A percentile compares a stretch with the other conserved stretches of the same genome.
Evolutionary conservation across 2,113 vertebrate genomes (phyloP).

Genomic region (Oreochromis niloticus): DNA sequence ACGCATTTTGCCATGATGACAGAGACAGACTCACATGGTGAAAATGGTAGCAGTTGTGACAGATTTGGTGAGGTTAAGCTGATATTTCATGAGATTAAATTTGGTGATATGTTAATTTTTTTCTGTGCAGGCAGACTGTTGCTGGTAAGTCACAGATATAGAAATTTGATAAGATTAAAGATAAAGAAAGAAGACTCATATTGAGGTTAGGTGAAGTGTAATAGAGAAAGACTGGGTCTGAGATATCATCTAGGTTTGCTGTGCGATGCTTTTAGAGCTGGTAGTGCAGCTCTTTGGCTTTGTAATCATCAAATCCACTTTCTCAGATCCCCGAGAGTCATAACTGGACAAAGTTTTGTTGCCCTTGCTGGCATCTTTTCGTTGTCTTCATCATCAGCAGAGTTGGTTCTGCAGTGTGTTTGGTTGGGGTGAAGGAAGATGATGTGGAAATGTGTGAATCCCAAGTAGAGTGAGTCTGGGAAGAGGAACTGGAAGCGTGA

Average conservation of each 20-base stretch:
- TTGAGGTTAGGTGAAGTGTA: background rate
- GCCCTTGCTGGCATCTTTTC: background rate
- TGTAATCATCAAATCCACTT: background rate
- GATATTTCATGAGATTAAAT: background rate
- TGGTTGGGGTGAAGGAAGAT: background rate
- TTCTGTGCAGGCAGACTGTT: background rate
- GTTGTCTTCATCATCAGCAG: background rate
- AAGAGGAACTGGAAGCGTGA: background rate
- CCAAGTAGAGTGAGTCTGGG: background rate
- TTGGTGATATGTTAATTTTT: background rate
- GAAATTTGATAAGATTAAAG: background rate
- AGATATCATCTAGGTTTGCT: background rate
- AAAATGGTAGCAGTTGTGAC: background rate
- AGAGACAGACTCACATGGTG: background rate
- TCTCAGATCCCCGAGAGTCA: background rate
- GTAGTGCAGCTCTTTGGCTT: background rate
- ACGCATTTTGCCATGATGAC: background rate
- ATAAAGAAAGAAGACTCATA: background rate
- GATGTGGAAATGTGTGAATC: background rate
- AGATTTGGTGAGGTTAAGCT: background rate
- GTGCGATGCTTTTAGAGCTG: background rate
- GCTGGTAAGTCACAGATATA: background rate
- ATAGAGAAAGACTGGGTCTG: background rate
- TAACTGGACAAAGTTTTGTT: background rate
- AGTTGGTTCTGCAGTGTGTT: background rate